Evolutionary conservation across 2,113 vertebrate species (phyloP).

Genomic region (Arvicanthis niloticus): DNA sequence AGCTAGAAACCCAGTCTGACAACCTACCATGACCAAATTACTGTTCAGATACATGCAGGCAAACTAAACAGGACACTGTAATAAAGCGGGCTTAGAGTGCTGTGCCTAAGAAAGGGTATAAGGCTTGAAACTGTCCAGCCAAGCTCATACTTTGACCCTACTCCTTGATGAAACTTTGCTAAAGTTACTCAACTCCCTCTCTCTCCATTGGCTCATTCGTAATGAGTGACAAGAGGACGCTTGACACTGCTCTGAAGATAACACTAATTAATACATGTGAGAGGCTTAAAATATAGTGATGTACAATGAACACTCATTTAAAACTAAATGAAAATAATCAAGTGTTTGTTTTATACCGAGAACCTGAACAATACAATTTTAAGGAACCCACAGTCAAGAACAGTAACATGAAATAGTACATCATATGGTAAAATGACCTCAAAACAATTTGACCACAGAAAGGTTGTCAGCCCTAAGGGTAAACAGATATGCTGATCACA

Average conservation of each 20-base stretch:
- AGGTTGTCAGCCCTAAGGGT: background rate
- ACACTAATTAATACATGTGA: background rate
- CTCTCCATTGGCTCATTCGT: background rate
- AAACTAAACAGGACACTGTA: background rate
- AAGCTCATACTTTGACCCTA: background rate
- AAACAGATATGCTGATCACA: background rate
- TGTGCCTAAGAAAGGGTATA: background rate
- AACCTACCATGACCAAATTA: background rate
- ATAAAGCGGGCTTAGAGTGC: background rate
- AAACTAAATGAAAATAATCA: background rate
- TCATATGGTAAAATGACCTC: background rate
- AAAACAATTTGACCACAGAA: background rate
- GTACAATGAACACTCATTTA: background rate
- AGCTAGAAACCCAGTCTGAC: background rate
- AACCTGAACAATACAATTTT: background rate
- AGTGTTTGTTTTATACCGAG: background rate
- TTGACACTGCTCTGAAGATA: background rate
- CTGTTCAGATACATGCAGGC: background rate
- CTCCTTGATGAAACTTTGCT: background rate
- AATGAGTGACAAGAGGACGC: background rate
- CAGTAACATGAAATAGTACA: background rate
- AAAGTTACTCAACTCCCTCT: background rate
- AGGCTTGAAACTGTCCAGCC: background rate
- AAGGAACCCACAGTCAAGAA: background rate
- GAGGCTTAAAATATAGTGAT: constrained; percentile 16